Percentiles rank a stretch among this genome's conserved stretches.
Evolutionary conservation across 2,888 invertebrate genomes (phyloP).

Genomic region (Volucella bombylans): DNA sequence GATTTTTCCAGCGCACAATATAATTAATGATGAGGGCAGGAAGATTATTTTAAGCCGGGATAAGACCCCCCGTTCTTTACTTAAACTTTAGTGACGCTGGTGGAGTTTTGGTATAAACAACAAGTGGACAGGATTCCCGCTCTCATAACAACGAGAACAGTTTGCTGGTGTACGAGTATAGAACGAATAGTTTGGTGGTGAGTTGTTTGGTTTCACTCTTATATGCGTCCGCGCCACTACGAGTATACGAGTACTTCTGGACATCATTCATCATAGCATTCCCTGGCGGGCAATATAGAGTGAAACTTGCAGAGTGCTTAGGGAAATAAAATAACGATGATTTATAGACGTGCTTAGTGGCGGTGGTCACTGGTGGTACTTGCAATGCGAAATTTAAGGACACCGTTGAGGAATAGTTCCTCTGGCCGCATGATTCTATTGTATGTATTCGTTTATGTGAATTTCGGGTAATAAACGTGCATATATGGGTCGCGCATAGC

Average conservation of each 20-base stretch:
- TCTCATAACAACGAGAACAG: background rate
- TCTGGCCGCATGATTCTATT: background rate
- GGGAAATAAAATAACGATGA: conserved; percentile 68
- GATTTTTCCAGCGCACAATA: conserved; percentile 50
- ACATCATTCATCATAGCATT: conserved; percentile 56
- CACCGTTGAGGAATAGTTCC: conserved; percentile 44
- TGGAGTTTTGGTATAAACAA: conserved; percentile 66
- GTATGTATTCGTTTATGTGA: background rate
- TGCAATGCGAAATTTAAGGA: conserved; percentile 48
- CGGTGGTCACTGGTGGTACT: conserved; percentile 5
- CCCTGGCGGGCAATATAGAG: conserved; percentile 63
- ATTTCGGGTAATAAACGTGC: conserved; percentile 27
- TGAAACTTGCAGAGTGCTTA: conserved; percentile 61
- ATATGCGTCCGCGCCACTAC: background rate
- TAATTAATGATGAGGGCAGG: conserved; percentile 53
- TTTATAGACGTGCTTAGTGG: conserved; percentile 54
- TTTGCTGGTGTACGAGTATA: too few species aligned
- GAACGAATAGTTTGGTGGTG: background rate
- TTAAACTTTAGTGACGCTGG: conserved; percentile 46
- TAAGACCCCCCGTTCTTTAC: conserved; percentile 47
- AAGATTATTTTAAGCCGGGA: conserved; percentile 51
- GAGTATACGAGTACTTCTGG: conserved; percentile 1
- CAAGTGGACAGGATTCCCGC: conserved; percentile 44
- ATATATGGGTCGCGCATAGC: conserved; percentile 8
- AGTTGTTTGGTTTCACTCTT: conserved; percentile 19